Conservation (phyloP, 37 sponge, comb jelly and placozoan species). For the Spongia lamella region DNA sequence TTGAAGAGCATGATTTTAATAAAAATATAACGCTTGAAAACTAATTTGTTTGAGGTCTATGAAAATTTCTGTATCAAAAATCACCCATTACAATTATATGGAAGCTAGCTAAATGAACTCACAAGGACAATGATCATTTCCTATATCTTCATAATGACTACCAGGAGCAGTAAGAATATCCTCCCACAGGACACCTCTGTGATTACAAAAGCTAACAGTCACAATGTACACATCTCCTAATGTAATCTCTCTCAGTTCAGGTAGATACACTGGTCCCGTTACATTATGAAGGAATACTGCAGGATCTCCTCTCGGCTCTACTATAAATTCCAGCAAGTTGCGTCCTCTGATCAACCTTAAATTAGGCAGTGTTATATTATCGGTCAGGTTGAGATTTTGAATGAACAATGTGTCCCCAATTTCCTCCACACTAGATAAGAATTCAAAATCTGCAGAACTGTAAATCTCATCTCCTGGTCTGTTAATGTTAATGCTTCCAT, state of each 20-base stretch:
- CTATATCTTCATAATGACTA: no score
- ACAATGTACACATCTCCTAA: slow-evolving; percentile 29
- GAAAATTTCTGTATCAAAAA: no score
- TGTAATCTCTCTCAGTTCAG: slow-evolving; percentile 54
- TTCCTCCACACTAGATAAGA: slow-evolving; percentile 52
- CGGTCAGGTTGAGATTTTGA: slow-evolving; percentile 4
- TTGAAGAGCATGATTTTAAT: no score
- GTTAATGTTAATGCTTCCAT: slow-evolving; percentile 44
- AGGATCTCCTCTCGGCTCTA: neutral
- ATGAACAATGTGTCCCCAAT: slow-evolving; percentile 36
- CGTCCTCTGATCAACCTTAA: slow-evolving; percentile 54
- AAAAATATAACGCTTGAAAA: no score
- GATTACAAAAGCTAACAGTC: slow-evolving; percentile 31
- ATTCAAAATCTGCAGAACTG: slow-evolving; percentile 29
- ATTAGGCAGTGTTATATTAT: slow-evolving; percentile 48
- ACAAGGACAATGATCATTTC: no score
- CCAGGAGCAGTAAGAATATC: slow-evolving; percentile 17
- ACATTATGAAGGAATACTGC: slow-evolving; percentile 4
- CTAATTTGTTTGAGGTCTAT: no score
- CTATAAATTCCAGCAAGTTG: neutral
- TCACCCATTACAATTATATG: no score
- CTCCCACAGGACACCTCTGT: slow-evolving; percentile 44
- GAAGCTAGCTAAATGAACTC: no score
- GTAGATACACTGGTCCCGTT: slow-evolving; percentile 32
- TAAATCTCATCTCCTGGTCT: neutral